Evolutionary conservation across 1,140 invertebrate genomes (phyloP).

Genomic region (Apocrypta bakeri): DNA sequence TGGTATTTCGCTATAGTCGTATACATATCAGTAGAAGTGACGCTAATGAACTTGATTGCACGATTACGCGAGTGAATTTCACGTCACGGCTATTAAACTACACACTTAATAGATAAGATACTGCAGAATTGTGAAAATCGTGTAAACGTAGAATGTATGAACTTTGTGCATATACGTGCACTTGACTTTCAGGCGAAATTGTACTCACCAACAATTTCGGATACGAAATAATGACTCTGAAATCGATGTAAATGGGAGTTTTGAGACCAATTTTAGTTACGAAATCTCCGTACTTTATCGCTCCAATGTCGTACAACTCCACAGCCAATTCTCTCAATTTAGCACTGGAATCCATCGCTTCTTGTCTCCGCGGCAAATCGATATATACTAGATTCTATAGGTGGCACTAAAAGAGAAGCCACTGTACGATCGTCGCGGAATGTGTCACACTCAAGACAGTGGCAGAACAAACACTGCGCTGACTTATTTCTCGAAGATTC

Average conservation of each 20-base stretch:
- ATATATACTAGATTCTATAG: neutral
- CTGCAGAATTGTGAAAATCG: too few species aligned
- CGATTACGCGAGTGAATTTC: too few species aligned
- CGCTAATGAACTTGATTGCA: too few species aligned
- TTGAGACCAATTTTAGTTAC: conserved; percentile 93
- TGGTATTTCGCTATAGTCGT: too few species aligned
- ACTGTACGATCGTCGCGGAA: neutral
- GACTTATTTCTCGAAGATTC: neutral
- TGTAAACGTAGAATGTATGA: neutral
- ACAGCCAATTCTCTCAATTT: conserved; percentile 73
- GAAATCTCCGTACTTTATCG: conserved; percentile 93
- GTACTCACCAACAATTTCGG: conserved; percentile 87
- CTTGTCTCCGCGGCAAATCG: neutral
- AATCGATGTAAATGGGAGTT: conserved; percentile 96
- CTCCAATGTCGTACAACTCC: conserved; percentile 78
- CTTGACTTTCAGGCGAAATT: conserved; percentile 1
- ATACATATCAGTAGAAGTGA: too few species aligned
- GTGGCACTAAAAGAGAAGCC: neutral
- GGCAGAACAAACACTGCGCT: neutral
- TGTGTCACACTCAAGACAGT: neutral
- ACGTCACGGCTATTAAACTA: too few species aligned
- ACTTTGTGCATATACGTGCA: neutral
- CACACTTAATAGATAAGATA: too few species aligned
- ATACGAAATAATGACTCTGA: conserved; percentile 90
- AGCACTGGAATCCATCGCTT: conserved; percentile 35